Percentiles rank a stretch among this genome's conserved stretches.
These are phyloP conservation scores for Petrosia ficiformis DNA, from an alignment of 37 sponge, comb jelly and placozoan genomes.

Conservation along the genomic window DNA sequence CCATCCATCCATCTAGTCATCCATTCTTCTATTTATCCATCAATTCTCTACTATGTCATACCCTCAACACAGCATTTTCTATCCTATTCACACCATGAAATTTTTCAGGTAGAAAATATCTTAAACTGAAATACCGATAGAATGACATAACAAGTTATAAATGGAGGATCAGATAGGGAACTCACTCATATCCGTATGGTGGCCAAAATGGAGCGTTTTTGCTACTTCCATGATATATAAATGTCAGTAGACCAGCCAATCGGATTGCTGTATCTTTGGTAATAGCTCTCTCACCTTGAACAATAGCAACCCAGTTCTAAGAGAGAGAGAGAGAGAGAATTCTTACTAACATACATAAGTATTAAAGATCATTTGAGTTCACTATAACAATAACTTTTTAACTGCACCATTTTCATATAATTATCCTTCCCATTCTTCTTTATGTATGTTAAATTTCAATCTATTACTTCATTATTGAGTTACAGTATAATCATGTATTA, in stretches of 20 bases:
- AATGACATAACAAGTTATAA: background rate
- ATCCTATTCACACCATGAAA: background rate
- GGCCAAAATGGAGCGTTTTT: slow-evolving; percentile 26
- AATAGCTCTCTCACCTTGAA: slow-evolving; percentile 13
- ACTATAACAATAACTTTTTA: too few relatives aligned
- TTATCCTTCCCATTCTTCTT: too few relatives aligned
- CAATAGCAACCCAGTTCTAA: slow-evolving; percentile 25
- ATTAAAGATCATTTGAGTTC: background rate
- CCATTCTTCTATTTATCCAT: too few relatives aligned
- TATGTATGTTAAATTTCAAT: too few relatives aligned
- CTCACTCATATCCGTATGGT: slow-evolving; percentile 51
- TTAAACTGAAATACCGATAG: background rate
- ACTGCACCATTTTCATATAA: too few relatives aligned
- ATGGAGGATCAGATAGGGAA: background rate
- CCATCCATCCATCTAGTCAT: too few relatives aligned
- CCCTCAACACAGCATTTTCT: background rate
- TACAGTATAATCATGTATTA: too few relatives aligned
- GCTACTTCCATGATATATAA: slow-evolving; percentile 44
- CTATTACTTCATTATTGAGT: too few relatives aligned
- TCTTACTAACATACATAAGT: background rate
- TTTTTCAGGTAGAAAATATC: slow-evolving; percentile 1
- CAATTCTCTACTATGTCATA: too few relatives aligned
- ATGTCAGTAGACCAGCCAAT: slow-evolving; percentile 53
- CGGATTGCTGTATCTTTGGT: slow-evolving; percentile 11
- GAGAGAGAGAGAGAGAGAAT: background rate